Base-by-base conservation (phyloP, 2,113 vertebrate genomes). In the Amia ocellicauda region DNA sequence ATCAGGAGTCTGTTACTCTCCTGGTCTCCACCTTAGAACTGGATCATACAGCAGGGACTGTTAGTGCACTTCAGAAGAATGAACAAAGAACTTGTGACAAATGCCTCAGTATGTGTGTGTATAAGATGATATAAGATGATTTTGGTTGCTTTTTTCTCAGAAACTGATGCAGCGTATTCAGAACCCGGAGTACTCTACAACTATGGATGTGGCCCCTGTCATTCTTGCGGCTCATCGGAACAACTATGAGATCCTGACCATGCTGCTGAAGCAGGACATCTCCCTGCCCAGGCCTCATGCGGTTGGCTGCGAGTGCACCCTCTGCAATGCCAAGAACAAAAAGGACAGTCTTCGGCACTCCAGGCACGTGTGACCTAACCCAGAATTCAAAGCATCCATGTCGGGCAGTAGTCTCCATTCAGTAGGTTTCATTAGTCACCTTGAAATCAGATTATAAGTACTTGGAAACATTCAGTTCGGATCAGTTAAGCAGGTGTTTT, bases 251-350 rank as follows among this genome's bases (percentile, higher is more conserved):
- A 99, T 99, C 74, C 91, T 99, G 63, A 98, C 97, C 19, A 98
- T 99, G 95, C 85, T 99, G 22, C 83, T 99, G 72, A 98, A 99
- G 69, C 97, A 98, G 78, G 97, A 99, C 69, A 94, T 98, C 69
- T 98, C 96, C 0, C 87, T 99, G 42, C 97, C 97, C 11, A 92
- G 97, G 67, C 97, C 97, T 16, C 97, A 99, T 43, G 97, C 97
- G 4, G 97, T 99, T 2, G 97, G 97, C 77, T 99, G 97, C 75
- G 97, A 99, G 67, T 99, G 97, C 70, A 97, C 93, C 0, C 80
- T 99, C 54, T 99, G 97, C 83, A 95, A 95, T 41, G 97, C 95
- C 74, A 99, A 99, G 79, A 99, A 99, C 89, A 98, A 98, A 82
- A 99, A 98, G 73, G 97, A 99, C 68, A 99, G 97, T 71, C 85